Percentiles rank a stretch among this genome's conserved stretches.
These are phyloP conservation scores for Aviceda subcristata DNA, from an alignment of 2,113 vertebrate species.

Conservation along the genomic window DNA sequence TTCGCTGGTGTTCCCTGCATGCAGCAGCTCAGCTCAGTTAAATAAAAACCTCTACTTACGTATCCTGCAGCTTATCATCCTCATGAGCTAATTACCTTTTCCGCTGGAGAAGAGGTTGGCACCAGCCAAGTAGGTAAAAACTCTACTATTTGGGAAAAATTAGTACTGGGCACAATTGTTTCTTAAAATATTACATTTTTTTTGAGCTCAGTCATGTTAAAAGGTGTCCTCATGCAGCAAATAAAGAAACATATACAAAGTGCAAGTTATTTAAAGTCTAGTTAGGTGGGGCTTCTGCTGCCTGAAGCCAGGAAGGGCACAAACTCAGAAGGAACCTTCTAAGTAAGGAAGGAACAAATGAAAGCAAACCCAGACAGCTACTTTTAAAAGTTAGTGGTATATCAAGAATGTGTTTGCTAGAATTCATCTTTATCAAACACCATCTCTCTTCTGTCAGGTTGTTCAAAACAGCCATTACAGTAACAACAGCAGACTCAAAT, in stretches of 20 bases:
- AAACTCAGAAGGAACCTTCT: not conserved
- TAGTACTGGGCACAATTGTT: not conserved
- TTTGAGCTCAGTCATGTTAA: slow-evolving; percentile 17
- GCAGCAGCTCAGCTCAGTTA: not conserved
- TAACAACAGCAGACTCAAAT: slow-evolving; percentile 59
- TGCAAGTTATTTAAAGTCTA: slow-evolving; percentile 66
- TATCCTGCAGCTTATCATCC: not conserved
- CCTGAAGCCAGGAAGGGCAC: slow-evolving; percentile 37
- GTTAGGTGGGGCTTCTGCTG: slow-evolving; percentile 59
- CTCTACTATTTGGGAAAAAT: not conserved
- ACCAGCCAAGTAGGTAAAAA: not conserved
- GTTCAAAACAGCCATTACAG: slow-evolving; percentile 63
- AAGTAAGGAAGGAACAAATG: not conserved
- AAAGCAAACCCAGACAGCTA: slow-evolving; percentile 37
- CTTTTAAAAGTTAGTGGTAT: slow-evolving; percentile 40
- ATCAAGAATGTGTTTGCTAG: not conserved
- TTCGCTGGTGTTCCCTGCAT: not conserved
- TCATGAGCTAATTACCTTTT: not conserved
- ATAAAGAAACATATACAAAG: slow-evolving; percentile 65
- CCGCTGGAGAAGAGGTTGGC: not conserved
- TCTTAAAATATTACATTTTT: not conserved
- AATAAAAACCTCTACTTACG: not conserved
- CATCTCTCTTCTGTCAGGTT: not conserved
- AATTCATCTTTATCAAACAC: slow-evolving; percentile 3
- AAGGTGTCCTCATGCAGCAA: slow-evolving; percentile 68